Percentiles rank a stretch among this genome's conserved stretches.
Conservation (phyloP, 1,140 invertebrate genomes). For the Manduca sexta region DNA sequence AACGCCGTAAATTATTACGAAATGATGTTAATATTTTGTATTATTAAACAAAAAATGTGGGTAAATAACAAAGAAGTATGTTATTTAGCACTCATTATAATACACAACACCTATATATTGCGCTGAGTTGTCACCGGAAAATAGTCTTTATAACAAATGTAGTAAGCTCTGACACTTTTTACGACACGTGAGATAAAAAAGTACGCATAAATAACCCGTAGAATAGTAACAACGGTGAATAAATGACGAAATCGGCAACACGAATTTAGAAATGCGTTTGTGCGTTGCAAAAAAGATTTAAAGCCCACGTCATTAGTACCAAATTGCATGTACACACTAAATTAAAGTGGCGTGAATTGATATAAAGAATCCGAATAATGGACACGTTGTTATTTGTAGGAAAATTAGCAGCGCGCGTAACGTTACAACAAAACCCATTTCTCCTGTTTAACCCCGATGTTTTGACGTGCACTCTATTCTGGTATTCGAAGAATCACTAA, state of each 20-base stretch:
- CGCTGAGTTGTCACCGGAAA: too few species aligned
- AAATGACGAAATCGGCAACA: too few species aligned
- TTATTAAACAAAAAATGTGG: conserved; percentile 12
- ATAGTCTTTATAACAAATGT: too few species aligned
- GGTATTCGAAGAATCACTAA: conserved; percentile 39
- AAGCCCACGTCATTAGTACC: neutral
- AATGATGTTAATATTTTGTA: conserved; percentile 17
- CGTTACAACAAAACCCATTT: conserved; percentile 22
- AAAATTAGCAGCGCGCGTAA: conserved; percentile 28
- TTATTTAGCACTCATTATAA: conserved; percentile 8
- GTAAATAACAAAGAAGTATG: conserved; percentile 8
- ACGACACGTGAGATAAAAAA: too few species aligned
- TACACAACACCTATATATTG: neutral
- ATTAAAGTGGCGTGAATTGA: conserved; percentile 26
- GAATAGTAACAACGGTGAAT: too few species aligned
- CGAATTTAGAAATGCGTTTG: too few species aligned
- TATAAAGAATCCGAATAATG: conserved; percentile 23
- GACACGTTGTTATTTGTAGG: conserved; percentile 34
- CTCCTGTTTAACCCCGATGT: conserved; percentile 28
- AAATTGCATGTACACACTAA: conserved; percentile 4
- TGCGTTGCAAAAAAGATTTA: too few species aligned
- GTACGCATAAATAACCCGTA: too few species aligned
- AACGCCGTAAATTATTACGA: conserved; percentile 23
- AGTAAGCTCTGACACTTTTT: too few species aligned
- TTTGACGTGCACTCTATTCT: conserved; percentile 43